phyloP scores from a whole-genome alignment of 2,113 vertebrate genomes.

The Phalacrocorax carbo region DNA sequence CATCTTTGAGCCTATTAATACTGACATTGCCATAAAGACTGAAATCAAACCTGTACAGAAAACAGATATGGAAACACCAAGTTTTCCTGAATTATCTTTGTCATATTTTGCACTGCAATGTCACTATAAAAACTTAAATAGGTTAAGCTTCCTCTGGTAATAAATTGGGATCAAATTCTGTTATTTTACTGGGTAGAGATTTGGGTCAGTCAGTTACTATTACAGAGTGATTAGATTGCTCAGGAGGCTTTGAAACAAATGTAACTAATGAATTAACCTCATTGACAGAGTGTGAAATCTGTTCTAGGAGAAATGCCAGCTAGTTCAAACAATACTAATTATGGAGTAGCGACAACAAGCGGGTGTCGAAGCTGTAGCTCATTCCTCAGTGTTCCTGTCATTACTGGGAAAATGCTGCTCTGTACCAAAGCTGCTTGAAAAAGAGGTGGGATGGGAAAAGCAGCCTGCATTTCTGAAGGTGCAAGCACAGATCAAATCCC shows the following conservation, averaged over 20 bases:
- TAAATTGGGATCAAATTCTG: background rate
- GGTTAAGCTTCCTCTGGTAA: background rate
- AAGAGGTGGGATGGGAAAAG: background rate
- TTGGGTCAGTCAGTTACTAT: conserved; percentile 64
- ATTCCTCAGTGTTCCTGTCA: background rate
- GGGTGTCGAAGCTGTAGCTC: background rate
- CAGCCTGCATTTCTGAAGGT: background rate
- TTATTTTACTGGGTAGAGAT: conserved; percentile 21
- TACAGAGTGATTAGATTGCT: conserved; percentile 44
- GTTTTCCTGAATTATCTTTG: background rate
- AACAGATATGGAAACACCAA: background rate
- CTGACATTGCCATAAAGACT: background rate
- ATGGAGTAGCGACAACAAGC: conserved; percentile 8
- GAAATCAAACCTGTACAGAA: background rate
- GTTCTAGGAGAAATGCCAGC: conserved; percentile 59
- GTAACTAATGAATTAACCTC: conserved; percentile 70
- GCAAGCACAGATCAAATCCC: background rate
- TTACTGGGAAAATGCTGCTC: background rate
- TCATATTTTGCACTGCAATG: background rate
- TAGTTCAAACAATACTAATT: conserved; percentile 63
- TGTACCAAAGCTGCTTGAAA: background rate
- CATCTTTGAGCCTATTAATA: background rate
- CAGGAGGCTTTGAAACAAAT: conserved; percentile 65
- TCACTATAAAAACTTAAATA: background rate
- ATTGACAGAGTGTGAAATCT: conserved; percentile 58